A percentile compares a stretch with the other conserved stretches of the same genome.
phyloP scores from a whole-genome alignment of 2,797 vertebrate species.

The Cirrhinus molitorella region DNA sequence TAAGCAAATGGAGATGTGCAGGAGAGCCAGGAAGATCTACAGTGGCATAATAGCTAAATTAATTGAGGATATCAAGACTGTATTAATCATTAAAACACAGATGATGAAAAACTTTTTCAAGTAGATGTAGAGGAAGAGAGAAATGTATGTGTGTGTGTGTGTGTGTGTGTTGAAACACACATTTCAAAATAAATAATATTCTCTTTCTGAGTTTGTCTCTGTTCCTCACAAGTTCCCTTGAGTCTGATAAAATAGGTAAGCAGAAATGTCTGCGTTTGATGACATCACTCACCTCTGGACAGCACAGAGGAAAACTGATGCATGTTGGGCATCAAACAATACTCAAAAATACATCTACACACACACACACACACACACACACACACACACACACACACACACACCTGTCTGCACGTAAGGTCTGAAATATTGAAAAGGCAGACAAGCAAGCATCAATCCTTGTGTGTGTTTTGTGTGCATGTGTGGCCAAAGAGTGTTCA shows the following conservation, averaged over 20 bases:
- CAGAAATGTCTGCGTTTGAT: constrained; percentile 33
- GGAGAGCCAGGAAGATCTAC: constrained; percentile 51
- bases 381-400: constrained; percentile 8
- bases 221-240: constrained; percentile 12
- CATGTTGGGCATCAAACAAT: constrained; percentile 4
- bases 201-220: not conserved
- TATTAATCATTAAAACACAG: constrained; percentile 65
- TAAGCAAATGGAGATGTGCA: constrained; percentile 62
- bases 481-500: constrained; percentile 59
- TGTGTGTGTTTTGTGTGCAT: not conserved
- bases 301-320: constrained; percentile 36
- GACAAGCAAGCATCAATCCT: constrained; percentile 66
- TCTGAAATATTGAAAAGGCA: constrained; percentile 66
- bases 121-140: constrained; percentile 9
- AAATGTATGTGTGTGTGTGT: too few relatives aligned
- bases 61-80: constrained; percentile 66
- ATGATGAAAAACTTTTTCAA: constrained; percentile 52
- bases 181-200: not conserved
- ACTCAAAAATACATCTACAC: not conserved
- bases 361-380: constrained; percentile 1
- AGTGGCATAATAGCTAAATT: constrained; percentile 63
- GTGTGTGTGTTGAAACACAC: too few relatives aligned
- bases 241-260: constrained; percentile 36
- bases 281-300: constrained; percentile 43
- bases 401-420: not conserved